A percentile compares a stretch with the other conserved stretches of the same genome.
phyloP scores from a whole-genome alignment of 2,797 vertebrate species.

The Remorina albescens region DNA sequence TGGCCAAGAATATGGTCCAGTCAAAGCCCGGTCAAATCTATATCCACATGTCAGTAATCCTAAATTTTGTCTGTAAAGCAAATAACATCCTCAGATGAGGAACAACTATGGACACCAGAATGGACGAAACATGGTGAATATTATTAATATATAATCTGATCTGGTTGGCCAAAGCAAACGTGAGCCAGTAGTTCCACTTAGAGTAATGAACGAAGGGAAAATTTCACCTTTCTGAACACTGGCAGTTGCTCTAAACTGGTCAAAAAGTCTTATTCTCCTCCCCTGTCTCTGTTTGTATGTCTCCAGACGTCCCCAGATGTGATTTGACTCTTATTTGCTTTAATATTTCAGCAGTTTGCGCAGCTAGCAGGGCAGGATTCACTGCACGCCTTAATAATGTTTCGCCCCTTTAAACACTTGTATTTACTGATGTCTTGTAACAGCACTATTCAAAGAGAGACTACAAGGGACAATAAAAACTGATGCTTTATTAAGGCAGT shows the following conservation, averaged over 20 bases:
- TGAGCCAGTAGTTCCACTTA: neutral
- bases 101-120: neutral
- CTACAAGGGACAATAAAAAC: slow-evolving; percentile 9
- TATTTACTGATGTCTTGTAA: slow-evolving; percentile 59
- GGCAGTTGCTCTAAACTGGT: slow-evolving; percentile 21
- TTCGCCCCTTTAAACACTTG: slow-evolving; percentile 60
- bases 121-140: neutral
- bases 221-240: neutral
- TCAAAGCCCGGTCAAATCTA: neutral
- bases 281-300: neutral
- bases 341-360: slow-evolving; percentile 75
- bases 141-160: neutral
- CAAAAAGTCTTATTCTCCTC: slow-evolving; percentile 6
- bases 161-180: neutral
- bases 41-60: neutral
- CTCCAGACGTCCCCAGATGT: slow-evolving; percentile 43
- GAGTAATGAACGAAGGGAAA: neutral
- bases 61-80: neutral
- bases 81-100: neutral
- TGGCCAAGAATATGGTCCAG: too few relatives aligned
- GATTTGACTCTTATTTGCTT: slow-evolving; percentile 67
- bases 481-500: neutral
- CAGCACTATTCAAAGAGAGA: slow-evolving; percentile 43
- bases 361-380: slow-evolving; percentile 54
- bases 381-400: slow-evolving; percentile 54